phyloP scores from a whole-genome alignment of 2,888 invertebrate species.

The Molanna angustata region DNA sequence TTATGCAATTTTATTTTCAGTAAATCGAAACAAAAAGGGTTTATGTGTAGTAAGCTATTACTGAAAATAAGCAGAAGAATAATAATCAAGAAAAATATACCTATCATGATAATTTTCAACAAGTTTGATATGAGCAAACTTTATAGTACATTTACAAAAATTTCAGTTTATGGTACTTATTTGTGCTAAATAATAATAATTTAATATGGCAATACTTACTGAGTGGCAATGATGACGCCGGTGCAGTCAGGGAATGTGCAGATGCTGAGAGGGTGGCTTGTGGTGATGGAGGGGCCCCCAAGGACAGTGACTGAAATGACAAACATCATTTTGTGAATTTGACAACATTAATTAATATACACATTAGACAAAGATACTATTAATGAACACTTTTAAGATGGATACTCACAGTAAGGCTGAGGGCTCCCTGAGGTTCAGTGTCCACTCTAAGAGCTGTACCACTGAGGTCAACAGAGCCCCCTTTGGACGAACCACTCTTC shows the following conservation, averaged over 20 bases:
- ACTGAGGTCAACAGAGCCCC: slow-evolving; percentile 59
- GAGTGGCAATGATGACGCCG: slow-evolving; percentile 51
- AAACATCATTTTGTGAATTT: background rate
- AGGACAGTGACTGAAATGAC: slow-evolving; percentile 34
- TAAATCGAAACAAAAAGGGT: too few species aligned
- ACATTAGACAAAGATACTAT: background rate
- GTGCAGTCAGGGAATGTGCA: slow-evolving; percentile 41
- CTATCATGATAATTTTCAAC: too few species aligned
- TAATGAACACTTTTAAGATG: background rate
- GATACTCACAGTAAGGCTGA: slow-evolving; percentile 44
- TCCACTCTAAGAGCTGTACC: slow-evolving; percentile 36
- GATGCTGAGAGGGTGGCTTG: slow-evolving; percentile 38
- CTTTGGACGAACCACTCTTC: slow-evolving; percentile 57
- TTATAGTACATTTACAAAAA: too few species aligned
- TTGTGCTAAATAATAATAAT: too few species aligned
- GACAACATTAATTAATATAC: background rate
- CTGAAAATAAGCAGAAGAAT: too few species aligned
- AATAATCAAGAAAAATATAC: too few species aligned
- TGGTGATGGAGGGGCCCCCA: slow-evolving; percentile 53
- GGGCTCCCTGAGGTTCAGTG: slow-evolving; percentile 40
- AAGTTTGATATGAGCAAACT: too few species aligned
- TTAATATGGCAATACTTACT: slow-evolving; percentile 40
- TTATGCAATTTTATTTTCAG: too few species aligned
- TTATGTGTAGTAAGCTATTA: too few species aligned
- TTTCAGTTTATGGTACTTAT: too few species aligned